Evolutionary conservation across 2,888 invertebrate species (phyloP), one percentile per base, ranked within the genome.

Genomic region (Agonopterix heracliana): DNA sequence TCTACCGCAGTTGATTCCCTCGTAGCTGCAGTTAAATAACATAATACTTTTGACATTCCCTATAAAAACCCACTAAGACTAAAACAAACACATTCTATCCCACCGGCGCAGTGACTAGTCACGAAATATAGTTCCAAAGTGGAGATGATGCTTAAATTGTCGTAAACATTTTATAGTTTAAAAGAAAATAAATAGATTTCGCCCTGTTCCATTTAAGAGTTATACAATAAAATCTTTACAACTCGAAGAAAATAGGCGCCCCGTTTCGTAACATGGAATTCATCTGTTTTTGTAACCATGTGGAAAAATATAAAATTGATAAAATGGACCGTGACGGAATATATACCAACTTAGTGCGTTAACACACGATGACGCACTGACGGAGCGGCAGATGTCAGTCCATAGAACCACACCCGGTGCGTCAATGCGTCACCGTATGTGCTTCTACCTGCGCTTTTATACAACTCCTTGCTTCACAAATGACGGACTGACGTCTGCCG

Each of bases 161-260:
- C 81, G 78, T 87, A 78, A 86, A 86, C 63, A 42, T 71, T 82
- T 84, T 78, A 86, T 72, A 68, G 76, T 71, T 70, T 60, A 61
- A 74, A 81, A 73, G 75, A 76, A 81, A 85, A 85, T 83, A 85
- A 85, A 86, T 85, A 78, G 71, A 78, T 79, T 83, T 71, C 77
- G 67, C 71, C 63, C 63, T 66, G 72, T 76, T 77, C 74, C 74
- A 76, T 79, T 79, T 78, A 66, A 67, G 70, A 69, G 71, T 71
- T 71, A 63, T 63, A 74, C 77, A 71, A 80, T 85, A 81, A 84
- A 84, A 80, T 65, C 54, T 82, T 83, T 78, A 83, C 68, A 73
- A 64, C 79, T 65, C 59, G 51, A 66, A 68, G 68, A 73, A 80
- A 79, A 82, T 80, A 74, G 72, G 73, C 64, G 60, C 51, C 59